phyloP scores from a whole-genome alignment of 2,888 invertebrate species.

The Troglohyphantes excavatus region DNA sequence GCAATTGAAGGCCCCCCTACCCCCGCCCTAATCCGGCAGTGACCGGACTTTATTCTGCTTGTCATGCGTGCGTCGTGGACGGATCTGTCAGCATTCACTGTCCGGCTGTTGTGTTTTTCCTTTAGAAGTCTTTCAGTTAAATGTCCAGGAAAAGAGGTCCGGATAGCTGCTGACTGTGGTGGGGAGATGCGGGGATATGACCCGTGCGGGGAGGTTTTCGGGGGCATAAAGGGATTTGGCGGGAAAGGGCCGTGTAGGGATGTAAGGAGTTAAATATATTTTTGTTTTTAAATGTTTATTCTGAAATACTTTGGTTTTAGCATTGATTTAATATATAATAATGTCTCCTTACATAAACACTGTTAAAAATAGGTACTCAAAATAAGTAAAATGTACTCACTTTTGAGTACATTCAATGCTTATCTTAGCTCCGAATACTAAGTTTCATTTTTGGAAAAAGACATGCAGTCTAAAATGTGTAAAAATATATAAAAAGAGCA shows the following conservation, averaged over 20 bases:
- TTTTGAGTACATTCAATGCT: no score
- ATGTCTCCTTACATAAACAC: no score
- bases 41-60: conserved; percentile 76
- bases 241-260: not conserved
- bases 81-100: conserved; percentile 61
- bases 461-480: no score
- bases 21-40: conserved; percentile 62
- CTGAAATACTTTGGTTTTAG: not conserved
- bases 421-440: no score
- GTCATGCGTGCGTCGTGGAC: conserved; percentile 61
- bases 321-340: no score
- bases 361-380: no score
- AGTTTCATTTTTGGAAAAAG: no score
- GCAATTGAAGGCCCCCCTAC: conserved; percentile 62
- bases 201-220: conserved; percentile 25
- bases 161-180: conserved; percentile 47
- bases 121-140: conserved; percentile 49
- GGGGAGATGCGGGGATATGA: conserved; percentile 43
- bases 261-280: not conserved
- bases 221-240: not conserved
- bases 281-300: not conserved
- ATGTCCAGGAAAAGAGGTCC: conserved; percentile 49
- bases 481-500: no score
- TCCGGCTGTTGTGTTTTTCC: conserved; percentile 16
- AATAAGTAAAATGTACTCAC: no score